phyloP scores from a whole-genome alignment of 2,113 vertebrate species.

The Upupa epops region DNA sequence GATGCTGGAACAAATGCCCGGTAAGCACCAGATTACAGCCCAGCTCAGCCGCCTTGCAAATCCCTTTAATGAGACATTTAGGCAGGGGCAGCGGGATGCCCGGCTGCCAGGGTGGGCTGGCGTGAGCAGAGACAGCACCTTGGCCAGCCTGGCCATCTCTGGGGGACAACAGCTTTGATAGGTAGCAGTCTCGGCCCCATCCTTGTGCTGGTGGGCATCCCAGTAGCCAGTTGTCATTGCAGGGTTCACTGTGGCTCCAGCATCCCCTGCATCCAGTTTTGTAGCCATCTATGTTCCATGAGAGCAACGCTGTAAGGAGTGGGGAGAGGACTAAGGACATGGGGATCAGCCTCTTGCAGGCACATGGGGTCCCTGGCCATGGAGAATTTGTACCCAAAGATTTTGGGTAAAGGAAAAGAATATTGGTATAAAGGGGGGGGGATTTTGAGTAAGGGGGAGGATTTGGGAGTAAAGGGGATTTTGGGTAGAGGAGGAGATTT shows the following conservation, averaged over 20 bases:
- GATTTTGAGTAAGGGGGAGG: no score
- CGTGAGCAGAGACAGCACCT: background rate
- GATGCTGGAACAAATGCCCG: background rate
- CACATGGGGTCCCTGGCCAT: fast-evolving
- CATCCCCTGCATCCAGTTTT: background rate
- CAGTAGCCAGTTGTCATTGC: fast-evolving
- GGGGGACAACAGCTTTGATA: fast-evolving
- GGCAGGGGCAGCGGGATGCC: background rate
- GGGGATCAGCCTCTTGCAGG: fast-evolving
- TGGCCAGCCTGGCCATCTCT: fast-evolving
- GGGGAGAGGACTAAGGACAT: no score
- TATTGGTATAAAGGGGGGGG: no score
- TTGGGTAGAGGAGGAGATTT: no score
- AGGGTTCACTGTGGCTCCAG: fast-evolving
- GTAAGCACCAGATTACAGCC: background rate
- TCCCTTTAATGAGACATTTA: slow-evolving; percentile 22
- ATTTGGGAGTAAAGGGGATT: no score
- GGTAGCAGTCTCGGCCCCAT: no score
- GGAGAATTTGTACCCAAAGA: no score
- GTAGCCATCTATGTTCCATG: fast-evolving
- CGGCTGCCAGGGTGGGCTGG: background rate
- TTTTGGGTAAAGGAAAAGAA: no score
- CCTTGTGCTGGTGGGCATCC: background rate
- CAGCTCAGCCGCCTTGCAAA: background rate
- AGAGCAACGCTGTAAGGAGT: background rate